phyloP scores from a whole-genome alignment of 2,888 invertebrate genomes.

The Acutogordius australiensis region DNA sequence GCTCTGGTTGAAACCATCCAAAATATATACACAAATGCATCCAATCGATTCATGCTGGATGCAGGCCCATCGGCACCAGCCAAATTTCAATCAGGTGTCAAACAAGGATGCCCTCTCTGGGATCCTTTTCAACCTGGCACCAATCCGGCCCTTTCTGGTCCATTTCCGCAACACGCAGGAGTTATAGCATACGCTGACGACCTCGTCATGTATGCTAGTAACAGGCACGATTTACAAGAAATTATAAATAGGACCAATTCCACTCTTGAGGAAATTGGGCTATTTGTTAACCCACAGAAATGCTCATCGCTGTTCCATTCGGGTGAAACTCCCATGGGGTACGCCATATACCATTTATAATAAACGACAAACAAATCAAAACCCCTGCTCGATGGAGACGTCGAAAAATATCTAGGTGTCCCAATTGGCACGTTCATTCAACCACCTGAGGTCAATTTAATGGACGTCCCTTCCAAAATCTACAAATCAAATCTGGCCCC shows the following conservation, averaged over 20 bases:
- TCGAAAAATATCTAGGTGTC: too few species aligned
- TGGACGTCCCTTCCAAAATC: conserved; percentile 12
- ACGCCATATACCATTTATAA: not conserved
- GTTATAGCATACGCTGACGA: conserved; percentile 17
- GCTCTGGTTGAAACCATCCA: not conserved
- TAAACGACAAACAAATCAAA: not conserved
- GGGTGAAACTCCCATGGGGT: too few species aligned
- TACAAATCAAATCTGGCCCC: conserved; percentile 15
- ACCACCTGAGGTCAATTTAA: too few species aligned
- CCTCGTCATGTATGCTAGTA: conserved; percentile 14
- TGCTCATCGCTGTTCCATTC: too few species aligned
- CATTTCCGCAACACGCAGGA: not conserved
- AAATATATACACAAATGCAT: conserved; percentile 7
- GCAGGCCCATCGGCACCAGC: conserved; percentile 14
- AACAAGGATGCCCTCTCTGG: conserved; percentile 21
- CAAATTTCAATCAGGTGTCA: conserved; percentile 18
- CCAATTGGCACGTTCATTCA: too few species aligned
- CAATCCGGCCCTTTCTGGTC: conserved; percentile 17
- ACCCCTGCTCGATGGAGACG: too few species aligned
- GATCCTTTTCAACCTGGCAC: conserved; percentile 21
- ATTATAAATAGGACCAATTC: not conserved
- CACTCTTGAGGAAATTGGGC: not conserved
- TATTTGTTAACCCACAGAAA: not conserved
- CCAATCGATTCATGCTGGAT: not conserved
- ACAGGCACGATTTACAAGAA: conserved; percentile 13